These are phyloP conservation scores for Zaprionus capensis DNA, from an alignment of 1,140 invertebrate genomes.

Conservation along the genomic window DNA sequence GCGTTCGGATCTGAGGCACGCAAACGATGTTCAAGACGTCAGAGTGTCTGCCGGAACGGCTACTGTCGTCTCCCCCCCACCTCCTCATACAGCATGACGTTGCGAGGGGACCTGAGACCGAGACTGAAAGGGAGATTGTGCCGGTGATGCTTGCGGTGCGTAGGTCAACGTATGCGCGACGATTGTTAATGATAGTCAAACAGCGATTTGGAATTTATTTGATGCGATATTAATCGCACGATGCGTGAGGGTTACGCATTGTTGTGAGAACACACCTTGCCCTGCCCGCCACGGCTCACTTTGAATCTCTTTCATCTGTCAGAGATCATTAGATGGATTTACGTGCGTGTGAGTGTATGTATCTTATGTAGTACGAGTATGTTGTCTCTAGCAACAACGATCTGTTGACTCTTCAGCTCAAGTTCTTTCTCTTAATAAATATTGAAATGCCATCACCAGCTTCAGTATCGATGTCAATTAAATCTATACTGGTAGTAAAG, in stretches of 20 bases:
- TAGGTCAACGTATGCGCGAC: constrained; percentile 48
- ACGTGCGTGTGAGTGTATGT: background rate
- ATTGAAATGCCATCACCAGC: background rate
- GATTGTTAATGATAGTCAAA: constrained; percentile 79
- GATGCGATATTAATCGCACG: constrained; percentile 73
- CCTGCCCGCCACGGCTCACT: background rate
- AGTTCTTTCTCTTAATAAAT: background rate
- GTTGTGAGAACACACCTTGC: constrained; percentile 55
- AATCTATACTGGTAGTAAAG: background rate
- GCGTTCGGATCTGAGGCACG: constrained; percentile 58
- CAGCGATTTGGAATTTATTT: constrained; percentile 74
- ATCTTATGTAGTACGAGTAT: background rate
- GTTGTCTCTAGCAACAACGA: background rate
- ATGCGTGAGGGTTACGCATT: constrained; percentile 65
- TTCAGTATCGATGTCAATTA: background rate
- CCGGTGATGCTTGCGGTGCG: constrained; percentile 37
- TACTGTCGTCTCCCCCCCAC: constrained; percentile 28
- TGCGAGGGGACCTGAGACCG: background rate
- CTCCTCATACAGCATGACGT: constrained; percentile 19
- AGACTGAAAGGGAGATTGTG: constrained; percentile 12
- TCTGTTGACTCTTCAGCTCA: background rate
- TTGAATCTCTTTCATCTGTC: constrained; percentile 5
- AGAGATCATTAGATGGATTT: constrained; percentile 2
- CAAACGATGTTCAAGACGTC: constrained; percentile 50
- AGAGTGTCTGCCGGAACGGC: constrained; percentile 63